These are phyloP conservation scores for Amyelois transitella DNA, from an alignment of 1,140 invertebrate genomes.

Conservation along the genomic window DNA sequence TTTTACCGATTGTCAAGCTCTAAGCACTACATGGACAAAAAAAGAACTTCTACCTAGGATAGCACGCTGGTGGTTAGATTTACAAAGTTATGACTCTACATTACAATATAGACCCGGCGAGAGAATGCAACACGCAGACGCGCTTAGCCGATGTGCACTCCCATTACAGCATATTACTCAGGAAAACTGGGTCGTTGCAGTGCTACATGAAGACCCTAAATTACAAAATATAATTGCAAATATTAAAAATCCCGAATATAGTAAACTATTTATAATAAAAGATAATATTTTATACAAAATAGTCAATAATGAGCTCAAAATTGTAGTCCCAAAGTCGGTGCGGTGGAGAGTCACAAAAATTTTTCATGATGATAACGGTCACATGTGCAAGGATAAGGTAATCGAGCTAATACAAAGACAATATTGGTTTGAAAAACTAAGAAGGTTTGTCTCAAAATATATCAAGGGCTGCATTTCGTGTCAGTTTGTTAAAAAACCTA, in stretches of 20 bases:
- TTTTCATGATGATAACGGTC: neutral
- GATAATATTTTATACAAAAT: neutral
- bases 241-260: neutral
- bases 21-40: slow-evolving; percentile 35
- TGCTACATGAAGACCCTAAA: neutral
- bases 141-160: neutral
- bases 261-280: neutral
- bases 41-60: slow-evolving; percentile 39
- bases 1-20: slow-evolving; percentile 47
- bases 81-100: slow-evolving; percentile 38
- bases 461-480: slow-evolving; percentile 24
- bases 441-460: neutral
- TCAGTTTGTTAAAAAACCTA: slow-evolving; percentile 32
- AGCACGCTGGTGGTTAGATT: slow-evolving; percentile 44
- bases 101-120: slow-evolving; percentile 36
- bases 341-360: neutral
- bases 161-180: neutral
- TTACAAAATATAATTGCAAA: neutral
- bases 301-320: neutral
- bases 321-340: neutral
- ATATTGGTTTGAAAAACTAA: neutral
- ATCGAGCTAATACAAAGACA: neutral
- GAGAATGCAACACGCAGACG: slow-evolving; percentile 11
- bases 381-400: neutral
- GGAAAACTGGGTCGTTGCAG: neutral